These are phyloP conservation scores for Melipona beecheii DNA, from an alignment of 2,888 invertebrate genomes.

Conservation along the genomic window DNA sequence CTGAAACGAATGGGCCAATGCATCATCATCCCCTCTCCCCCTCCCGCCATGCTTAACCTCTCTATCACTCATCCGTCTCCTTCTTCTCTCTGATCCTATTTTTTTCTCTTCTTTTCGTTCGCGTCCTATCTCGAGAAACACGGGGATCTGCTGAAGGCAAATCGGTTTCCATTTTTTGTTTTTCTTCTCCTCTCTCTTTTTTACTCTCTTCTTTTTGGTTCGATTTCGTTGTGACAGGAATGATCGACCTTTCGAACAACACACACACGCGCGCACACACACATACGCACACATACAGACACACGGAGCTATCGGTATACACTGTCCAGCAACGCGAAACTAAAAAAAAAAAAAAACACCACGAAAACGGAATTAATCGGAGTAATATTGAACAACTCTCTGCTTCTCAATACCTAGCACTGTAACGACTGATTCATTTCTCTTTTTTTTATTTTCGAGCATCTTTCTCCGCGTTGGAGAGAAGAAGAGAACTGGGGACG, in stretches of 20 bases:
- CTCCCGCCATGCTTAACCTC: constrained; percentile 26
- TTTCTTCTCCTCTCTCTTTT: not conserved
- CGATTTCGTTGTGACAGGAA: constrained; percentile 67
- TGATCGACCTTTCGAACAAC: constrained; percentile 41
- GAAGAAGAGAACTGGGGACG: constrained; percentile 31
- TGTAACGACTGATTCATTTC: constrained; percentile 12
- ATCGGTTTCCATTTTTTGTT: constrained; percentile 4
- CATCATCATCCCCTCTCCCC: constrained; percentile 11
- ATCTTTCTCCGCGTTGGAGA: not conserved
- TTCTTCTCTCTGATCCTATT: not conserved
- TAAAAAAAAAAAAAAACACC: constrained; percentile 15
- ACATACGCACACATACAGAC: not conserved
- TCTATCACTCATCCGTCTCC: constrained; percentile 11
- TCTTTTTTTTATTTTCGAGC: not conserved
- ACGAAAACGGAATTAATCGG: constrained; percentile 40
- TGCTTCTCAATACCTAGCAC: constrained; percentile 24
- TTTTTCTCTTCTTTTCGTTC: constrained; percentile 1
- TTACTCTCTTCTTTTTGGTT: constrained; percentile 3
- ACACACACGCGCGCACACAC: not conserved
- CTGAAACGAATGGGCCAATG: constrained; percentile 41
- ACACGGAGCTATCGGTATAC: constrained; percentile 34
- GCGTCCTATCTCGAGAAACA: constrained; percentile 53
- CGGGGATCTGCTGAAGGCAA: constrained; percentile 50
- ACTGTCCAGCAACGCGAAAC: constrained; percentile 46
- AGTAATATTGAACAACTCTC: constrained; percentile 14